Evolutionary conservation across 2,113 vertebrate genomes (phyloP), one percentile per base, ranked within the genome.

Genomic region (Stigmatopora nigra): DNA sequence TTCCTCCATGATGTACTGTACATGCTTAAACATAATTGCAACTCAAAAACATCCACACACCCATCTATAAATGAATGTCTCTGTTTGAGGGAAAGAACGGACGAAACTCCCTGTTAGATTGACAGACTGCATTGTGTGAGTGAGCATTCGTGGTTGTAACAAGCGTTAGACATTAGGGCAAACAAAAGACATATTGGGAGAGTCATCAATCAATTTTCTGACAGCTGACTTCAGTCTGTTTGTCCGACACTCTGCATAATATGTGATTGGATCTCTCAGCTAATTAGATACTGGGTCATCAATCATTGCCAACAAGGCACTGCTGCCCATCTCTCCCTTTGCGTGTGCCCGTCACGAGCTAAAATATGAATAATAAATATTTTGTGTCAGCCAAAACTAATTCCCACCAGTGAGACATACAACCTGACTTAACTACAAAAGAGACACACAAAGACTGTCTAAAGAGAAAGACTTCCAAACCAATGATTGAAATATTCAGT

Each of bases 251-350:
- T 95, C 92, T 99, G 95, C 97, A 98, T 98, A 98, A 96, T 98
- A 97, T 96, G 95, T 93, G 95, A 97, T 97, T 93, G 93, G 92
- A 98, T 99, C 95, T 99, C 95, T 93, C 91, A 92, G 96, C 97
- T 98, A 99, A 99, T 99, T 99, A 99, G 95, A 96, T 96, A 97
- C 95, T 95, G 93, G 94, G 95, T 98, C 91, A 99, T 99, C 96
- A 98, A 98, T 99, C 97, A 99, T 95, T 96, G 95, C 95, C 96
- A 98, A 98, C 93, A 79, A 99, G 96, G 92, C 92, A 90, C 91
- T 88, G 90, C 92, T 89, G 76, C 71, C 81, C 67, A 81, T 81
- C 77, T 79, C 80, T 82, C 83, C 86, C 77, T 80, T 82, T 70
- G 84, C 86, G 78, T 86, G 83, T 84, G 87, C 80, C 85, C 59